phyloP scores from a whole-genome alignment of 1,140 invertebrate species.

The Formica selysi region DNA sequence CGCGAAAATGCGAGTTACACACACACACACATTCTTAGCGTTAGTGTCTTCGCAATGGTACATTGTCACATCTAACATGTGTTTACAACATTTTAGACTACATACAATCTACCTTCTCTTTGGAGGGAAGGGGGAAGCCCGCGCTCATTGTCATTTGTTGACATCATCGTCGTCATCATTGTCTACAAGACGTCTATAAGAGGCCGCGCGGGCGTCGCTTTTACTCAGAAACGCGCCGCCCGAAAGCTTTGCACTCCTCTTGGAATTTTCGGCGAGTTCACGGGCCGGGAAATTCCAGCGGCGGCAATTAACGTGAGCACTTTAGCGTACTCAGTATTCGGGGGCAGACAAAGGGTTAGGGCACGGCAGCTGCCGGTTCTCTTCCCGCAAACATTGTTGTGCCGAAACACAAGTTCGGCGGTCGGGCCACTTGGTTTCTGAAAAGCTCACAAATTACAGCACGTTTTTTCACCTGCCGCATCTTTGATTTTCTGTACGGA shows the following conservation, averaged over 20 bases:
- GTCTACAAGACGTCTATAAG: slow-evolving; percentile 17
- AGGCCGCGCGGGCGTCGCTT: neutral
- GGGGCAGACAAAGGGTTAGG: slow-evolving; percentile 69
- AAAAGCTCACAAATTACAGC: slow-evolving; percentile 41
- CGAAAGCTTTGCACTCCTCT: slow-evolving; percentile 13
- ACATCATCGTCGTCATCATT: neutral
- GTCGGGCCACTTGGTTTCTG: neutral
- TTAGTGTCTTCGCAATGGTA: neutral
- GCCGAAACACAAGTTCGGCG: slow-evolving; percentile 51
- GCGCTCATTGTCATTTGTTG: neutral
- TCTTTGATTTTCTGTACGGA: neutral
- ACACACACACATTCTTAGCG: neutral
- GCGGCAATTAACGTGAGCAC: slow-evolving; percentile 75
- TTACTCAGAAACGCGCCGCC: slow-evolving; percentile 16
- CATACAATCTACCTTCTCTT: too few species aligned
- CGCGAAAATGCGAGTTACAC: neutral
- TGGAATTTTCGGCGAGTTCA: slow-evolving; percentile 65
- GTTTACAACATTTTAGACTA: too few species aligned
- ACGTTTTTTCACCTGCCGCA: neutral
- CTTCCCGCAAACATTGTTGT: slow-evolving; percentile 70
- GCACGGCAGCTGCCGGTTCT: slow-evolving; percentile 15
- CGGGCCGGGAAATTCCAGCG: slow-evolving; percentile 67
- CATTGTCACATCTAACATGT: neutral
- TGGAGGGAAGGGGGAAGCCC: too few species aligned
- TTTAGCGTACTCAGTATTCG: slow-evolving; percentile 66